Evolutionary conservation across 2,888 invertebrate genomes (phyloP).

Genomic region (Prosapia bicincta): DNA sequence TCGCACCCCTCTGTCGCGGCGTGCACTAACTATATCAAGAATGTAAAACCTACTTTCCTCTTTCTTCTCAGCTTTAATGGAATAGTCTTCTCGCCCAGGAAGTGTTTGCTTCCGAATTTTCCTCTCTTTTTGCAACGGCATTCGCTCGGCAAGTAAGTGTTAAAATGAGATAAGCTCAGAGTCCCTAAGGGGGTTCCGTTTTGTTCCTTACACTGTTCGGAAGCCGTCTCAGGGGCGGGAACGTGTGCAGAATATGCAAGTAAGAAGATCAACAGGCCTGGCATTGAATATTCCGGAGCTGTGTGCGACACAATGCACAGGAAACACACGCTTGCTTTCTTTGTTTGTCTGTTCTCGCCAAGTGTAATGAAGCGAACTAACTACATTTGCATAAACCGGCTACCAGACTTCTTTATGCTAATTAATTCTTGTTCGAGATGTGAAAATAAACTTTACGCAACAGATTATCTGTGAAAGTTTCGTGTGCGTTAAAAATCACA

Average conservation of each 20-base stretch:
- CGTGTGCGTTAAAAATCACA: no score
- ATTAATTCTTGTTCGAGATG: no score
- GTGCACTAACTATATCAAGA: background rate
- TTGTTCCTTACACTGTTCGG: background rate
- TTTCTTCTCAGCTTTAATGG: background rate
- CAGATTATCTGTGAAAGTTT: no score
- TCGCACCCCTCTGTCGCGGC: background rate
- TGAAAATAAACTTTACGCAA: no score
- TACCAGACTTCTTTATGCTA: background rate
- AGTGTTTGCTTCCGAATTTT: background rate
- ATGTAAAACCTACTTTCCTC: background rate
- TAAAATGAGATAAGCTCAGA: conserved; percentile 36
- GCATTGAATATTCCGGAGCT: background rate
- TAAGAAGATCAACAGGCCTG: background rate
- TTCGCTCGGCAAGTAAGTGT: conserved; percentile 31
- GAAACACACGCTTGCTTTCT: background rate
- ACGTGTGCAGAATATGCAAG: background rate
- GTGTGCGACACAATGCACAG: background rate
- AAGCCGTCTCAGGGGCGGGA: background rate
- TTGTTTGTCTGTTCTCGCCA: background rate
- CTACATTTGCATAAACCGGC: background rate
- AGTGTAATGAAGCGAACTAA: background rate
- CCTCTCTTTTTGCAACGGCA: background rate
- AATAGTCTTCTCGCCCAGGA: background rate
- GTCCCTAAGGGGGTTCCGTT: conserved; percentile 6